Base-by-base conservation (phyloP, 2,797 vertebrate species). In the Chromis chromis region DNA sequence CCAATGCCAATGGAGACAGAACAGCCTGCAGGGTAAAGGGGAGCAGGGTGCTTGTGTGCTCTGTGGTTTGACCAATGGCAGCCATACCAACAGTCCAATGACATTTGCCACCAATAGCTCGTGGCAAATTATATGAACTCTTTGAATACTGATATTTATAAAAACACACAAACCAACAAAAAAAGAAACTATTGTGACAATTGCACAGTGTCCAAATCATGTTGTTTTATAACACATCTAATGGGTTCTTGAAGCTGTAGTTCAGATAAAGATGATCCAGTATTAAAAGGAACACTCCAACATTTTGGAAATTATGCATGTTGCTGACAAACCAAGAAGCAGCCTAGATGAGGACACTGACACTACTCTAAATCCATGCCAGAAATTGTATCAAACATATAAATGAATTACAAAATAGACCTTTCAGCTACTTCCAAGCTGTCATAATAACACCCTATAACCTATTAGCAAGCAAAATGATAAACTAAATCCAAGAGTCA, bases 1-100 rank as follows among this genome's bases (percentile, higher is more conserved):
- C 71, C 82, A 92, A 89, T 87, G 90, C 79, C 49, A 71, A 91
- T 93, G 89, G 83, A 81, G 81, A 91, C 86, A 83, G 46, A 87
- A 90, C 78, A 86, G 89, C 83, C 79, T 79, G 73, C 52, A 57
- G 56, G 52, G 85, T 84, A 88, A 89, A 91, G 90, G 87, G 88
- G 75, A 92, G 89, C 92, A 92, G 88, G 82, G 81, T 31, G 48
- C 76, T 58, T 8, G 9, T 66, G 55, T 33, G 74, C 11, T 57
- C 52, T 60, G 70, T 14, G 21, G 21, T 46, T 28, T 70, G 28
- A 50, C 22, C 42, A 17, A 36, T 22, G 17, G n/a, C 21, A 40
- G 9, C n/a, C 33, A 33, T 17, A 11, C 3, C 19, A 72, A 42
- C 27, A 65, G 63, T 17, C 31, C 1, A 16, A n/a, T 55, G 12